Percentiles rank a stretch among this genome's conserved stretches.
Evolutionary conservation across 2,797 vertebrate species (phyloP).

Genomic region (Anguilla megastoma): DNA sequence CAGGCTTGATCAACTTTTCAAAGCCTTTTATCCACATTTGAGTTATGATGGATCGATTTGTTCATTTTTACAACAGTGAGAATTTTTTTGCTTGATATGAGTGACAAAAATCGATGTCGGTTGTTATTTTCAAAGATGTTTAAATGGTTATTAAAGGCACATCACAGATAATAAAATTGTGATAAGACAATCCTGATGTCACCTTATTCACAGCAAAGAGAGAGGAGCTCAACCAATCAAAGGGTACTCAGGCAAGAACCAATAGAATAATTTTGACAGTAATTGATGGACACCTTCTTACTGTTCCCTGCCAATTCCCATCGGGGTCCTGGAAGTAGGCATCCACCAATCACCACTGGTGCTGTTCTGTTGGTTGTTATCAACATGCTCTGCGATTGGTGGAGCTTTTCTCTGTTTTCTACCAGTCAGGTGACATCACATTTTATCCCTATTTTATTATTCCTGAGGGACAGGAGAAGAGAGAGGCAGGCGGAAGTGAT

Average conservation of each 20-base stretch:
- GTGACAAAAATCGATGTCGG: neutral
- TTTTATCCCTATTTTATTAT: no score
- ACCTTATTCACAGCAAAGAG: neutral
- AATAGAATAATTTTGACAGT: no score
- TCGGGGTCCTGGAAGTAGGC: no score
- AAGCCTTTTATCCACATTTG: neutral
- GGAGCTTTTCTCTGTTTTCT: neutral
- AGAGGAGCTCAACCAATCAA: neutral
- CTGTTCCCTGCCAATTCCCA: neutral
- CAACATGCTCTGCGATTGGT: neutral
- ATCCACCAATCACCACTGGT: neutral
- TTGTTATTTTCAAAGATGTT: neutral
- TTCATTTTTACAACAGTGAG: neutral
- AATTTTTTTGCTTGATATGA: neutral
- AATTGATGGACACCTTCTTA: neutral
- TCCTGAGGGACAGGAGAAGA: neutral
- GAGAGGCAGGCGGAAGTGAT: neutral
- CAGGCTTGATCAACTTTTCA: neutral
- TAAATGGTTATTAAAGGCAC: neutral
- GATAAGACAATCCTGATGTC: neutral
- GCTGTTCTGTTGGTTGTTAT: neutral
- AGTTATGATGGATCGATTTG: neutral
- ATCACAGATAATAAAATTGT: neutral
- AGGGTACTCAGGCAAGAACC: neutral
- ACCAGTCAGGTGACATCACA: neutral